A percentile compares a stretch with the other conserved stretches of the same genome.
Evolutionary conservation across 2,797 vertebrate species (phyloP).

Genomic region (Denticeps clupeoides): DNA sequence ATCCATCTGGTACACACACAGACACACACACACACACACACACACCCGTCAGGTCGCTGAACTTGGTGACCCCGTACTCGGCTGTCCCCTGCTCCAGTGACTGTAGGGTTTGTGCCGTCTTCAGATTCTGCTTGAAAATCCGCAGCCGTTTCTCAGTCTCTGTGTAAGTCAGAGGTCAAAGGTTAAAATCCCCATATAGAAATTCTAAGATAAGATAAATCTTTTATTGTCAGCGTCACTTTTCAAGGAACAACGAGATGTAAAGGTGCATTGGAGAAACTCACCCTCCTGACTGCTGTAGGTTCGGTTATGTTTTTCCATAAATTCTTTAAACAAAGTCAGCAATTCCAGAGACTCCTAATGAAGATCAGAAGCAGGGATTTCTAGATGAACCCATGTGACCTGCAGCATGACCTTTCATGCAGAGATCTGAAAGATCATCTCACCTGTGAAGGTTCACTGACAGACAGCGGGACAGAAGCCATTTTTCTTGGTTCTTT

Average conservation of each 20-base stretch:
- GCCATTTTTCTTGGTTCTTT: constrained; percentile 44
- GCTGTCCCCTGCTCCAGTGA: constrained; percentile 75
- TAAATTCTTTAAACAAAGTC: constrained; percentile 74
- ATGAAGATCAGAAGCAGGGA: not conserved
- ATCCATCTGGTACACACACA: not conserved
- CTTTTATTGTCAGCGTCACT: too few species aligned
- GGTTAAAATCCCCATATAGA: too few species aligned
- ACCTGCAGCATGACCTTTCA: not conserved
- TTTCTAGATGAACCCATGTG: too few species aligned
- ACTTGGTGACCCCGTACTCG: constrained; percentile 82
- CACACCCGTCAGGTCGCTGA: constrained; percentile 80
- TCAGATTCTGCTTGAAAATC: constrained; percentile 70
- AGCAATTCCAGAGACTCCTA: constrained; percentile 54
- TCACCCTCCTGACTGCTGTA: constrained; percentile 72
- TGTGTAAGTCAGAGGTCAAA: constrained; percentile 31
- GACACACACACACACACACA: not conserved
- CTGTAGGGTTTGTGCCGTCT: constrained; percentile 67
- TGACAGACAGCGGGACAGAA: constrained; percentile 21
- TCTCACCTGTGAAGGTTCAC: constrained; percentile 48
- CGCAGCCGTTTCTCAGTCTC: constrained; percentile 61
- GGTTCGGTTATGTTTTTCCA: constrained; percentile 65
- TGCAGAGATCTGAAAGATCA: not conserved
- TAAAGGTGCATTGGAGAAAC: too few species aligned
- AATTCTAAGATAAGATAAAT: too few species aligned
- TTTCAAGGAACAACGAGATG: too few species aligned